Conservation (phyloP, 2,797 vertebrate genomes). For the Choloepus didactylus region DNA sequence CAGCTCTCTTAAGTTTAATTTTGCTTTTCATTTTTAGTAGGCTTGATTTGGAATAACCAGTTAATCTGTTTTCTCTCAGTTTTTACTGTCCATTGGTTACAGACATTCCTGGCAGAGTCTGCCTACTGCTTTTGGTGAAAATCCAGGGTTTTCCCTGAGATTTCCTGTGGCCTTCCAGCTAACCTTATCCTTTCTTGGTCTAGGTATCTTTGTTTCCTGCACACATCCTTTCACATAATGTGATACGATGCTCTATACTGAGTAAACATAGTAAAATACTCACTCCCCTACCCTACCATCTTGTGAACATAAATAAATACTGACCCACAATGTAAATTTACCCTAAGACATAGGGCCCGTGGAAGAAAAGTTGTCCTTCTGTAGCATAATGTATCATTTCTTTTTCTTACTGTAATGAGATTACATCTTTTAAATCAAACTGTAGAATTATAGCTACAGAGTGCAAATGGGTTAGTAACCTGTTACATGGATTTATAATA, state of each 20-base stretch:
- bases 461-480: not conserved
- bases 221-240: not conserved
- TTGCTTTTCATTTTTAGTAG: not conserved
- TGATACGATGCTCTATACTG: not conserved
- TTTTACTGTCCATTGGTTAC: constrained; percentile 1
- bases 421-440: constrained; percentile 46
- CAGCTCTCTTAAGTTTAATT: not conserved
- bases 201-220: not conserved
- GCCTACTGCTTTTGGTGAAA: not conserved
- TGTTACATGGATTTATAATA: constrained; percentile 28
- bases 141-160: not conserved
- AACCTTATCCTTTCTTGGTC: not conserved
- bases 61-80: not conserved
- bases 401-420: constrained; percentile 26
- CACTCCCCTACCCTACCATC: not conserved
- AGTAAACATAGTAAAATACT: not conserved
- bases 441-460: not conserved
- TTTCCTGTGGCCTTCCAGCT: not conserved
- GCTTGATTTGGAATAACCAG: not conserved
- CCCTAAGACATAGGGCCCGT: not conserved
- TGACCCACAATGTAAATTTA: not conserved
- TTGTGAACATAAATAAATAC: not conserved
- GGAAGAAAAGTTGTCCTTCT: constrained; percentile 18
- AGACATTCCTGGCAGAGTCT: not conserved
- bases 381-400: not conserved